phyloP scores from a whole-genome alignment of 2,113 vertebrate species.

The Hypomesus transpacificus region DNA sequence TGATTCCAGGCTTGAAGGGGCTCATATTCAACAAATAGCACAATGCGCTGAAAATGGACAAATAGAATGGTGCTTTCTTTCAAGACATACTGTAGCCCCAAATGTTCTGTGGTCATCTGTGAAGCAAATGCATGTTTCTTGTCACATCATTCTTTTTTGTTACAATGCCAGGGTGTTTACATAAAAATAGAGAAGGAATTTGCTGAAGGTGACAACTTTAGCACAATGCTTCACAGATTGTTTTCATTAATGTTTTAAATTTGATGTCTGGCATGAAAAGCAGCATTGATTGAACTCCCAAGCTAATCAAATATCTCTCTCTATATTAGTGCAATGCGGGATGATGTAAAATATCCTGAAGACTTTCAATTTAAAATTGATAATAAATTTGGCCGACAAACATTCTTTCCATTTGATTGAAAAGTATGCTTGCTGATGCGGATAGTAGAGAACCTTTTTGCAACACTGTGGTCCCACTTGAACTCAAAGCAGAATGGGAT shows the following conservation, averaged over 20 bases:
- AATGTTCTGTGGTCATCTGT: constrained; percentile 69
- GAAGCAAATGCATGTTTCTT: constrained; percentile 63
- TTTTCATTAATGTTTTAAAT: constrained; percentile 54
- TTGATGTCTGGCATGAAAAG: constrained; percentile 66
- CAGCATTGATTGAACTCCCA: constrained; percentile 49
- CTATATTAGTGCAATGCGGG: constrained; percentile 43
- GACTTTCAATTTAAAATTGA: constrained; percentile 9
- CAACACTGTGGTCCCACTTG: constrained; percentile 39
- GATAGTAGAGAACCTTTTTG: constrained; percentile 20
- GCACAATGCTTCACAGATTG: constrained; percentile 71
- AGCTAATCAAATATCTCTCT: constrained; percentile 47
- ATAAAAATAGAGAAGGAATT: not conserved
- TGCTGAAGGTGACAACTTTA: constrained; percentile 36
- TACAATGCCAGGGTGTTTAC: not conserved
- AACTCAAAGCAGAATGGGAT: constrained; percentile 59
- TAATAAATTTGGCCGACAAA: not conserved
- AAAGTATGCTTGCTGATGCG: constrained; percentile 24
- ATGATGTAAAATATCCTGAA: constrained; percentile 31
- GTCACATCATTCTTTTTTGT: constrained; percentile 18
- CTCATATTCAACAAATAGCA: constrained; percentile 47
- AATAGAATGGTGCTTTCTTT: constrained; percentile 29
- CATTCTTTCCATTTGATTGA: constrained; percentile 24
- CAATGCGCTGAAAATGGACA: constrained; percentile 26
- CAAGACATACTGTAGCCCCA: constrained; percentile 55
- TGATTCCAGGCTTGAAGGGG: constrained; percentile 68